Evolutionary conservation across 2,888 invertebrate genomes (phyloP), one percentile per base, ranked within the genome.

Genomic region (Herminia tarsipennalis): DNA sequence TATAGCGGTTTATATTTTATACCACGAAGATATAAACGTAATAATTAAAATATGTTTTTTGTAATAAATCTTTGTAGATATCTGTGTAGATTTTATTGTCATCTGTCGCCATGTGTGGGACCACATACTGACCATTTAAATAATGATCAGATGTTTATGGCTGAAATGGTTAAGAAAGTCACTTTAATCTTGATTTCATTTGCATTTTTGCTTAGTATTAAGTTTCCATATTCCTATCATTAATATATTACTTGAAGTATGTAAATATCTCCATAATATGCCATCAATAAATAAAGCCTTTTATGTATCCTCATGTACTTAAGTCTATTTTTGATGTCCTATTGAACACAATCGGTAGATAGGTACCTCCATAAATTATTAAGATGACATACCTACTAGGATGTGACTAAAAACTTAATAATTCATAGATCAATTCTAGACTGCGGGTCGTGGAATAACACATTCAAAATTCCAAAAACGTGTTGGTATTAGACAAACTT

Each of bases 41-140:
- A 61, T 48, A 68, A 68, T 68, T 68, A 65, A 57, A 66, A 53
- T 49, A 69, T 61, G 58, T 66, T 65, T 61, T 48, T 43, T 46
- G 17, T 66, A 53, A 69, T 69, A 66, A 66, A 69, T 66, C 42
- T 39, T 45, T 33, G 41, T 49, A 35, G 41, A 54, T 68, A 56
- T 65, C 49, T 57, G 42, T 57, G 57, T 61, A 51, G 61, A 65
- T 41, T 65, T 68, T 66, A 66, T 65, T 58, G 48, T 66, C 39
- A 48, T 37, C 42, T 43, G 18, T 20, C 36, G 33, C 45, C 53
- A 56, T 44, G 55, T 55, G 65, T 65, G 62, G 65, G 57, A 34
- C 43, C 47, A 33, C 48, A 50, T 64, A 50, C 66, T 56, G 52
- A 16, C 52, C 50, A 51, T 28, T 33, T 43, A 48, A 42, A 54